Evolutionary conservation across 2,888 invertebrate genomes (phyloP).

Genomic region (Homarus gammarus): DNA sequence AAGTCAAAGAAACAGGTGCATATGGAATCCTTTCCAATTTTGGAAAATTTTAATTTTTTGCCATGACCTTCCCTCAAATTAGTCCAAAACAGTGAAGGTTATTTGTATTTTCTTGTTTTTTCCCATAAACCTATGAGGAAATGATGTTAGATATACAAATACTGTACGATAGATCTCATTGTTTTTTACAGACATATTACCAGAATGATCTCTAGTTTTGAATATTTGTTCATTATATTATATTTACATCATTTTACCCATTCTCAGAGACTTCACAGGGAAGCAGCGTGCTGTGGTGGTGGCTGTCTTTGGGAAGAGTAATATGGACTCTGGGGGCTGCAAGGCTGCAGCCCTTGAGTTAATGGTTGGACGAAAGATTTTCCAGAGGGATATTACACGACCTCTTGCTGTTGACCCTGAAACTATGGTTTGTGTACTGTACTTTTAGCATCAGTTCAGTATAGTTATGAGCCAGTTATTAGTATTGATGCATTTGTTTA

Average conservation of each 20-base stretch:
- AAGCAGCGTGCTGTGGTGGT: conserved; percentile 66
- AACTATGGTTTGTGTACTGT: conserved; percentile 40
- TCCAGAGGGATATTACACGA: conserved; percentile 41
- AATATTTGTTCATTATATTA: not conserved
- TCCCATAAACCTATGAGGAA: no score
- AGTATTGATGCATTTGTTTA: no score
- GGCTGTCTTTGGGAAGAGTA: conserved; percentile 66
- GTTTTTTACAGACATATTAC: not conserved
- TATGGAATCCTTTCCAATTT: no score
- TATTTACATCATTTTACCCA: not conserved
- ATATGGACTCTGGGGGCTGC: conserved; percentile 58
- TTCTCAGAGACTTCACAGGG: conserved; percentile 48
- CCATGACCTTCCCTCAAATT: no score
- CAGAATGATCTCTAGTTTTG: not conserved
- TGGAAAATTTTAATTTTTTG: no score
- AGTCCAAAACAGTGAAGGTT: no score
- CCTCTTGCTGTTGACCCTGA: conserved; percentile 39
- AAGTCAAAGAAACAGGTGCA: no score
- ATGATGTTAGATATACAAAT: no score
- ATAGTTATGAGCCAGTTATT: not conserved
- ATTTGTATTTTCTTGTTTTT: no score
- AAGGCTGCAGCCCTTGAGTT: conserved; percentile 60
- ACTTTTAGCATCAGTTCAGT: not conserved
- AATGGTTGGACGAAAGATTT: conserved; percentile 64
- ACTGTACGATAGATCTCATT: not conserved